phyloP scores from a whole-genome alignment of 2,113 vertebrate species.

The Phyllostomus discolor region DNA sequence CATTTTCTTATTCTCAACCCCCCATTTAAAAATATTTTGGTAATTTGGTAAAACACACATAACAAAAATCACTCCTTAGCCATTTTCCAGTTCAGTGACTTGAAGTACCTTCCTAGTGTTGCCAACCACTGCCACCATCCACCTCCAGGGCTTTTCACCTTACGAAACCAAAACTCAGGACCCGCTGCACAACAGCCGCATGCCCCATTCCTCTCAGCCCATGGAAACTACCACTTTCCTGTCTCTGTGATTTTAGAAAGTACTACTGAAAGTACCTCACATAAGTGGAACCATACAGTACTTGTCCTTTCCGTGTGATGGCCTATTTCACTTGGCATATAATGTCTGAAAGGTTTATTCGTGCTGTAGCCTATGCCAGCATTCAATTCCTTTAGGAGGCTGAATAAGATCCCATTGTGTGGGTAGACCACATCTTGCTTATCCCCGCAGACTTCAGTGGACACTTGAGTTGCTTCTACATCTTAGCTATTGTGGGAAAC shows the following conservation, averaged over 20 bases:
- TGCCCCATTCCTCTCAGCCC: too few species aligned
- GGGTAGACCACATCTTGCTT: not conserved
- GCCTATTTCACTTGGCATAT: not conserved
- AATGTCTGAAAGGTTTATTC: not conserved
- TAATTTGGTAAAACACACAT: not conserved
- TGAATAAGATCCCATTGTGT: not conserved
- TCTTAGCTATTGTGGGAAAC: not conserved
- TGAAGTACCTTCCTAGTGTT: accelerated
- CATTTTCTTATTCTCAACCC: not conserved
- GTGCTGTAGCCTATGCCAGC: not conserved
- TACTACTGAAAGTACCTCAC: not conserved
- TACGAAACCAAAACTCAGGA: not conserved
- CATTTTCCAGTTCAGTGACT: not conserved
- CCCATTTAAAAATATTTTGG: not conserved
- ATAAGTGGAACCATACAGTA: not conserved
- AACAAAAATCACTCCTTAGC: not conserved
- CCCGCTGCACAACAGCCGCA: not conserved
- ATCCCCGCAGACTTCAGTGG: not conserved
- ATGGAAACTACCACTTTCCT: not conserved
- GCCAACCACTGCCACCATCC: not conserved
- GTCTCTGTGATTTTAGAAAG: not conserved
- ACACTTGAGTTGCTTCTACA: not conserved
- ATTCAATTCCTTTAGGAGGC: not conserved
- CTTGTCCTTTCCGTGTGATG: not conserved
- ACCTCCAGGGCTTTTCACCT: not conserved